Percentiles rank a stretch among this genome's conserved stretches.
Evolutionary conservation across 2,888 invertebrate genomes (phyloP).

Genomic region (Synergus japonicus): DNA sequence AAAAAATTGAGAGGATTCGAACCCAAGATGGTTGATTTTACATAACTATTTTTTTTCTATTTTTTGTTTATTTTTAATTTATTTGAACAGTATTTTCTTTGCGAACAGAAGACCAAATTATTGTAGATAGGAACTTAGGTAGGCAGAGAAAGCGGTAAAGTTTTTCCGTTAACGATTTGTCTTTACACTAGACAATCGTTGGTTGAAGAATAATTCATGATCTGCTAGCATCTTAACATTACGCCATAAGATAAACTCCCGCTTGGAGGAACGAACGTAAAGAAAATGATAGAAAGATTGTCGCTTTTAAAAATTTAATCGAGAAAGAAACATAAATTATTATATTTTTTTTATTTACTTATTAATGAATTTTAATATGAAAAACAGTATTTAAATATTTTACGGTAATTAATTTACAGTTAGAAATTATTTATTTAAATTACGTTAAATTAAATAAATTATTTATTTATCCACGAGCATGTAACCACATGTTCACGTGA

Average conservation of each 20-base stretch:
- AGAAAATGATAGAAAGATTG: not conserved
- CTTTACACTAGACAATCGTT: conserved; percentile 21
- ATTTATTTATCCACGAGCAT: too few species aligned
- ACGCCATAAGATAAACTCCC: conserved; percentile 15
- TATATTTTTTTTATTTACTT: too few species aligned
- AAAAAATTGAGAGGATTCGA: not conserved
- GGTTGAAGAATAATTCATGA: conserved; percentile 14
- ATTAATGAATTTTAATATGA: too few species aligned
- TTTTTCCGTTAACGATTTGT: conserved; percentile 26
- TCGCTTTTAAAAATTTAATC: not conserved
- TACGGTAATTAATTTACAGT: too few species aligned
- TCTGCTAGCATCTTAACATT: not conserved
- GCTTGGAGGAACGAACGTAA: not conserved
- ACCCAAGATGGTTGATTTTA: not conserved
- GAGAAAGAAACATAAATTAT: not conserved
- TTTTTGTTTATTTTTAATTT: too few species aligned
- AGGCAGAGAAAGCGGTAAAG: not conserved
- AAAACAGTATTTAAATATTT: too few species aligned
- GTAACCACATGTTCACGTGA: too few species aligned
- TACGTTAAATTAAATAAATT: too few species aligned
- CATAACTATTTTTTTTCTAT: not conserved
- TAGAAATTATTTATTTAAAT: too few species aligned
- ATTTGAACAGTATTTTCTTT: too few species aligned
- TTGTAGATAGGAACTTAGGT: not conserved
- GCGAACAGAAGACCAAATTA: not conserved